These are phyloP conservation scores for Polietes domitor DNA, from an alignment of 2,888 invertebrate genomes.

Conservation along the genomic window DNA sequence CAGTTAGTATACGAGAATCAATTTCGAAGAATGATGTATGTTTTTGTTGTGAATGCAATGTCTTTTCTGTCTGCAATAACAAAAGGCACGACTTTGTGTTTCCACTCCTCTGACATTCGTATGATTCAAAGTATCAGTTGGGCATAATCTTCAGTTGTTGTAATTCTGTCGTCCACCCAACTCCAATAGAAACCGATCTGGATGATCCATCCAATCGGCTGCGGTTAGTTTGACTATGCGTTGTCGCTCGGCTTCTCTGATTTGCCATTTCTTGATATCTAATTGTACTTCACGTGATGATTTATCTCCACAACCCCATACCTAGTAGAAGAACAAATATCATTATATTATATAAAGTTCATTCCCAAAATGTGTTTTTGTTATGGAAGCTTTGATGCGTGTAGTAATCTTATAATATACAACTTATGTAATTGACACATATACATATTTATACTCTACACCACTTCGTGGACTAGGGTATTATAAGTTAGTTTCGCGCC, in stretches of 20 bases:
- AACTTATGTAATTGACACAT: constrained; percentile 18
- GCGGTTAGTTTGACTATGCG: constrained; percentile 92
- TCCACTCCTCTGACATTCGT: background rate
- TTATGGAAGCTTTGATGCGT: constrained; percentile 65
- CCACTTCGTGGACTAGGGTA: too few species aligned
- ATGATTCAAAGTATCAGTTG: constrained; percentile 16
- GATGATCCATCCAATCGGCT: constrained; percentile 97
- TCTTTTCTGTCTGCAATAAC: constrained; percentile 69
- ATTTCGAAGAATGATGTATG: constrained; percentile 12
- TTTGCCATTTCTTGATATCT: constrained; percentile 95
- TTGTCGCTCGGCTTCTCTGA: constrained; percentile 92
- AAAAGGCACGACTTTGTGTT: constrained; percentile 67
- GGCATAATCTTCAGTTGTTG: constrained; percentile 82
- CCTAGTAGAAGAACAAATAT: constrained; percentile 80
- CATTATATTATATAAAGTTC: constrained; percentile 6
- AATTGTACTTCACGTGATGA: constrained; percentile 90
- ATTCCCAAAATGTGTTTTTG: constrained; percentile 48
- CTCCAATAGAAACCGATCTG: constrained; percentile 94
- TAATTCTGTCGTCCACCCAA: constrained; percentile 92
- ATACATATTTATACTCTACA: too few species aligned
- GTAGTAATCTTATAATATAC: constrained; percentile 53
- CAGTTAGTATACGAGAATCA: constrained; percentile 4
- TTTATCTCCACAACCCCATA: constrained; percentile 93
- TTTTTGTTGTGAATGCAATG: constrained; percentile 67
- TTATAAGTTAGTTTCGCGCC: too few species aligned